Base-by-base conservation (phyloP, 2,113 vertebrate genomes). In the Scomber japonicus region DNA sequence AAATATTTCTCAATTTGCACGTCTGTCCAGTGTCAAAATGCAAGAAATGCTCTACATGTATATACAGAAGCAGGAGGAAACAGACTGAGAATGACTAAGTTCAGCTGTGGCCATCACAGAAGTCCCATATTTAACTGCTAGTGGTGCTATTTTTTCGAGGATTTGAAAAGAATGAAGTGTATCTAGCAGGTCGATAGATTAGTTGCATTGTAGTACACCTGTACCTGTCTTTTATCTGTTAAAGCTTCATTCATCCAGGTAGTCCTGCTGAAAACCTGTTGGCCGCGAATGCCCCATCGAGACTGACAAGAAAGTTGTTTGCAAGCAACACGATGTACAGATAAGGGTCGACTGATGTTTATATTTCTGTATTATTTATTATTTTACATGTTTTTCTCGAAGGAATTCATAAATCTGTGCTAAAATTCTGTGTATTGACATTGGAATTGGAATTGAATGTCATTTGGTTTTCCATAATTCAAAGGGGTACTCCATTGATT, bases 331-430 rank as follows among this genome's bases (percentile, higher is more conserved):
- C 2, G 51, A 45, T 27, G 55, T 54, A n/a, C 30, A 62, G 60
- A 66, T 7, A 21, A 62, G 17, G 4, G 30, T 62, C 27, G 44
- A 65, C n/a, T 21, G 11, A 30, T 66, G 35, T 78, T 60, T 75
- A 62, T 83, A 55, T 82, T 75, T 89, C 46, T 71, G n/a, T 61
- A 31, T 83, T 86, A 84, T 89, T 84, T 89, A 84, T 88, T 81
- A 19, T 72, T 60, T 78, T 67, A 45, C 14, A 27, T 62, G 56
- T 78, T 55, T 61, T 75, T 56, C 10, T 10, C 59, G 30, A 71
- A 67, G 45, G 53, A 72, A 45, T 61, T 74, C 8, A 83, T 30
- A 4, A 56, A 54, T 51, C 40, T 67, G 68, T 72, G 30, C 5
- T 56, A 21, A 70, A 13, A 44, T 59, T 65, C 14, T 51, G 3